Evolutionary conservation across 1,140 invertebrate genomes (phyloP), one percentile per base, ranked within the genome.

Genomic region (Oryctes rhinoceros): DNA sequence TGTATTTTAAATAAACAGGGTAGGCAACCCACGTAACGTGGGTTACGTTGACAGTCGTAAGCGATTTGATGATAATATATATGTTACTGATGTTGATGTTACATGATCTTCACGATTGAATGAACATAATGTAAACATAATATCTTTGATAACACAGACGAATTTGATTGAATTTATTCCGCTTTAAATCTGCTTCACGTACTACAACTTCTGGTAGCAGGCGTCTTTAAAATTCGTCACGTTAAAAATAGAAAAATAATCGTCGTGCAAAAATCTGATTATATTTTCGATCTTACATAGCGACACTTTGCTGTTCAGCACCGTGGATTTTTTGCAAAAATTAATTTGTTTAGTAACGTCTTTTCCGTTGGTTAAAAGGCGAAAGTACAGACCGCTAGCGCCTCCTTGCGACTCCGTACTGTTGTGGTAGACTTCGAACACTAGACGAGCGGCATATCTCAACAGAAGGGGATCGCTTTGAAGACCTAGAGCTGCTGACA

Each of bases 191-290:
- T 30, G 0, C 2, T 30, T 44, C 9, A 4, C 5, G 39, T 44
- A 44, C 9, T 44, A 44, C 39, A 76, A 20, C n/a, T 76, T 76
- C 39, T 76, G 75, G 65, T 77, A 77, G 78, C 95, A 96, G 5
- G 95, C 94, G 84, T 96, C 95, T 87, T 96, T 96, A 84, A 94
- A 95, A 89, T 96, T 96, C 11, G 93, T 94, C 4, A 92, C 92
- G 86, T 96, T 96, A 53, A 96, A 93, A 13, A 90, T 87, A 9
- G 89, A 86, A 85, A 96, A 96, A 87, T 96, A 96, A 87, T 96
- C 94, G 84, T 96, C 95, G 84, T 96, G 95, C 78, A 96, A 89
- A 85, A 95, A 95, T 67, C 95, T 89, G 15, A 96, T 93, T 30
- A 96, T 95, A 85, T 94, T 94, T 84, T 96, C 95, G 82, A 96